phyloP scores from a whole-genome alignment of 2,888 invertebrate genomes.

The Ophion obscuratus region DNA sequence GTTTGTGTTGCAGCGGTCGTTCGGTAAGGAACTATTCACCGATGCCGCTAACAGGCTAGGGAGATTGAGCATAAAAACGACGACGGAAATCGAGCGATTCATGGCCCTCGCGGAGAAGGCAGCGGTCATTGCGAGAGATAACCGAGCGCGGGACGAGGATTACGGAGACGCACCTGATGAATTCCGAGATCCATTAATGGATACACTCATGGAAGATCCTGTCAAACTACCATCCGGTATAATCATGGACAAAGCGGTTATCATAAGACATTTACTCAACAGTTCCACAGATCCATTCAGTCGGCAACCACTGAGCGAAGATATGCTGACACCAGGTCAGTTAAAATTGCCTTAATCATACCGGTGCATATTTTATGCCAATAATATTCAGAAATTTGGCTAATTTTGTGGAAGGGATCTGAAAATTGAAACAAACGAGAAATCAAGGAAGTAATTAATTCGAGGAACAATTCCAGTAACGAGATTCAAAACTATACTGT shows the following conservation, averaged over 20 bases:
- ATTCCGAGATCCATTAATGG: slow-evolving; percentile 98
- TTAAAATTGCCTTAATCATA: slow-evolving; percentile 26
- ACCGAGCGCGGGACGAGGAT: slow-evolving; percentile 95
- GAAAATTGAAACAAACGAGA: neutral
- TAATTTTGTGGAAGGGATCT: neutral
- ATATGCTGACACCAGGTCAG: slow-evolving; percentile 95
- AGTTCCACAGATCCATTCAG: slow-evolving; percentile 99
- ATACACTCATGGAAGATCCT: slow-evolving; percentile 98
- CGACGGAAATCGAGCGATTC: slow-evolving; percentile 94
- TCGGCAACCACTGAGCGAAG: slow-evolving; percentile 96
- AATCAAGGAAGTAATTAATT: no score
- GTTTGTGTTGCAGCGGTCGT: slow-evolving; percentile 90
- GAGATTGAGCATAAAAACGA: slow-evolving; percentile 93
- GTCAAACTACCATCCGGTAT: slow-evolving; percentile 95
- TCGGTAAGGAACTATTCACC: slow-evolving; percentile 95
- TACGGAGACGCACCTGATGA: slow-evolving; percentile 98
- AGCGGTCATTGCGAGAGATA: slow-evolving; percentile 90
- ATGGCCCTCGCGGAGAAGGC: slow-evolving; percentile 91
- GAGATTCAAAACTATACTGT: no score
- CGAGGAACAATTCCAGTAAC: no score
- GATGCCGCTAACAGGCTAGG: slow-evolving; percentile 94
- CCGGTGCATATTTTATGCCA: neutral
- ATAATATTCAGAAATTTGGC: neutral
- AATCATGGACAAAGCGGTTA: slow-evolving; percentile 97
- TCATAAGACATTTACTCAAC: slow-evolving; percentile 96